phyloP scores from a whole-genome alignment of 2,888 invertebrate genomes.

The Drosophila neoperkinsi region DNA sequence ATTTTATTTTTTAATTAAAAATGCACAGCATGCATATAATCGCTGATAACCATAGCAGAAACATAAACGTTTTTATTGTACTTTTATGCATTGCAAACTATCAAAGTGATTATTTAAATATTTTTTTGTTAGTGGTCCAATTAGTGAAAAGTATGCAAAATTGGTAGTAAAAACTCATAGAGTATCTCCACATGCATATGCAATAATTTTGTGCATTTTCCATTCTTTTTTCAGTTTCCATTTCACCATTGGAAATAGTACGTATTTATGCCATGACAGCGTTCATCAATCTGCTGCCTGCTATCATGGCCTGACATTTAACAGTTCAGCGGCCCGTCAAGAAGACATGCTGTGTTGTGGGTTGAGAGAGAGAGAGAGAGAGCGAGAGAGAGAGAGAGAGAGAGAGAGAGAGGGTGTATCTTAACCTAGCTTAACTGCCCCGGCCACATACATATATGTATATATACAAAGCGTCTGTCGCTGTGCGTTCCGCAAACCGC shows the following conservation, averaged over 20 bases:
- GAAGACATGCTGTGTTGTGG: constrained; percentile 27
- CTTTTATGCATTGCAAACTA: not conserved
- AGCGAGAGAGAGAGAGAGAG: constrained; percentile 3
- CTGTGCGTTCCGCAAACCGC: constrained; percentile 54
- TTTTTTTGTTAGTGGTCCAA: not conserved
- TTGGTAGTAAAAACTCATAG: constrained; percentile 2
- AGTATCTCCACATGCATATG: constrained; percentile 23
- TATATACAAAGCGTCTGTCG: constrained; percentile 16
- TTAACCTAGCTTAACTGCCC: constrained; percentile 52
- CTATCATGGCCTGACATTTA: constrained; percentile 63
- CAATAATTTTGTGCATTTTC: constrained; percentile 13
- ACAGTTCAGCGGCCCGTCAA: constrained; percentile 68
- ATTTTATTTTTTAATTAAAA: not conserved
- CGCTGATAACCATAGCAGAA: not conserved
- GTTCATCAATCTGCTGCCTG: constrained; percentile 59
- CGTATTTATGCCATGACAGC: constrained; percentile 56
- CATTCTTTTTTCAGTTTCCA: constrained; percentile 46
- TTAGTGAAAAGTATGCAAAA: not conserved
- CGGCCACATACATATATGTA: constrained; percentile 16
- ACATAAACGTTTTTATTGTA: not conserved
- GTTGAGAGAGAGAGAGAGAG: not conserved
- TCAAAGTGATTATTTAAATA: not conserved
- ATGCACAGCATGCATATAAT: not conserved
- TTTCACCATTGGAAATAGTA: constrained; percentile 39
- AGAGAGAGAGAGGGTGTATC: constrained; percentile 11